These are phyloP conservation scores for Notocelia uddmanniana DNA, from an alignment of 2,888 invertebrate species.

Conservation along the genomic window DNA sequence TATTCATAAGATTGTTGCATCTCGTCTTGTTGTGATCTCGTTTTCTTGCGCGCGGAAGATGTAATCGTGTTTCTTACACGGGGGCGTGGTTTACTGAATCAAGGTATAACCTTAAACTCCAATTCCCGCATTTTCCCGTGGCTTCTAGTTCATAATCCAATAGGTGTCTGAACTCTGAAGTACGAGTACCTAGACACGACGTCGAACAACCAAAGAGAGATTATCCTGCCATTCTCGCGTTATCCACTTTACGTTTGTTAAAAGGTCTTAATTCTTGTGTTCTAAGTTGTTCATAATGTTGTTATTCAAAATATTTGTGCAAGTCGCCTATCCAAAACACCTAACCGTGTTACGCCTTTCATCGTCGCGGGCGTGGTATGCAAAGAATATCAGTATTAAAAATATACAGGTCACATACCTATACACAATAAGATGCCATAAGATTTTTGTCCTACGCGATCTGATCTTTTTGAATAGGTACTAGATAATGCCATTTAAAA, in stretches of 20 bases:
- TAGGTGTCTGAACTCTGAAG: no score
- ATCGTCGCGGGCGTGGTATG: background rate
- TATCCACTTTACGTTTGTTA: background rate
- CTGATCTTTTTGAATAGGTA: background rate
- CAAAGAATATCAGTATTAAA: background rate
- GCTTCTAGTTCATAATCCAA: no score
- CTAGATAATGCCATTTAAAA: conserved; percentile 11
- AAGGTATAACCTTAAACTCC: no score
- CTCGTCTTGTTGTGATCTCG: no score
- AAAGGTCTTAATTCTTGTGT: background rate
- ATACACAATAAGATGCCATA: background rate
- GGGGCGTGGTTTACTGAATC: no score
- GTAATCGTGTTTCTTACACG: no score
- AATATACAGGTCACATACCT: background rate
- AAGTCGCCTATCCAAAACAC: background rate
- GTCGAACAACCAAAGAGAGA: no score
- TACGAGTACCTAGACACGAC: no score
- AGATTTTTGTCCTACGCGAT: conserved; percentile 4
- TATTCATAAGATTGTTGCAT: no score
- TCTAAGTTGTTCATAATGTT: background rate
- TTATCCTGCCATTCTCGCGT: background rate
- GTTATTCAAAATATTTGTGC: background rate
- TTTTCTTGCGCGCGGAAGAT: no score
- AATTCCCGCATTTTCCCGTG: no score
- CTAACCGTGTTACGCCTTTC: conserved; percentile 9